Percentiles rank a stretch among this genome's conserved stretches.
Evolutionary conservation across 1,140 invertebrate genomes (phyloP).

Genomic region (Babylonia areolata): DNA sequence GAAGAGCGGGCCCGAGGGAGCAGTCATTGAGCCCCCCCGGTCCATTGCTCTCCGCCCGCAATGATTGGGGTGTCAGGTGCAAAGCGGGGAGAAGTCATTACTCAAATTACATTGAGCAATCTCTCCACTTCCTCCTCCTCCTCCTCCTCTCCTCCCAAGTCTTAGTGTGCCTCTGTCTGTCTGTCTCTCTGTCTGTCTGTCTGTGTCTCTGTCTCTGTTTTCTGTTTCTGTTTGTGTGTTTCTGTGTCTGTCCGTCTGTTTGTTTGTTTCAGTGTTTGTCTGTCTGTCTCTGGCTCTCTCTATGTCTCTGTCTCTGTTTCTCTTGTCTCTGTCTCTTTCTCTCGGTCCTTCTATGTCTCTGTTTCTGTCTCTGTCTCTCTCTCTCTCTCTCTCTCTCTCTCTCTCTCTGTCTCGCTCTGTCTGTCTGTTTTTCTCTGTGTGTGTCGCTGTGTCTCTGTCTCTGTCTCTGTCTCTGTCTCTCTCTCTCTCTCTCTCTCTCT

Average conservation of each 20-base stretch:
- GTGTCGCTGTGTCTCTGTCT: neutral
- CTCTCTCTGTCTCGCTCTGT: too few species aligned
- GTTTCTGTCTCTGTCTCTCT: too few species aligned
- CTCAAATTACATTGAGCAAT: conserved; percentile 20
- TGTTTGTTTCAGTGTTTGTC: too few species aligned
- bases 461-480: neutral
- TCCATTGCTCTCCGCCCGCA: neutral
- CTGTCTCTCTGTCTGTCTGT: neutral
- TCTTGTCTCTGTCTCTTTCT: neutral
- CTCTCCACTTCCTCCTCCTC: neutral
- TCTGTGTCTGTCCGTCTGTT: too few species aligned
- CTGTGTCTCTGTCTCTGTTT: neutral
- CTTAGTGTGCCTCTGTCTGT: too few species aligned
- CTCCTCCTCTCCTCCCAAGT: too few species aligned
- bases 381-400: neutral
- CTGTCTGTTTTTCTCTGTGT: neutral
- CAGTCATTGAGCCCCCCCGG: conserved; percentile 18
- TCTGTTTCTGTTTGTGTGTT: neutral
- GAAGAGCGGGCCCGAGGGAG: conserved; percentile 3
- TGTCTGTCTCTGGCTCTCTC: neutral
- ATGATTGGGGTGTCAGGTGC: conserved; percentile 31
- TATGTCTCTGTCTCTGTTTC: neutral
- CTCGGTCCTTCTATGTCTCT: neutral
- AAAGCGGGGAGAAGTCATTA: conserved; percentile 27
- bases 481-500: neutral